Base-by-base conservation (phyloP, 2,797 vertebrate genomes). In the Acanthurus leucopareius region DNA sequence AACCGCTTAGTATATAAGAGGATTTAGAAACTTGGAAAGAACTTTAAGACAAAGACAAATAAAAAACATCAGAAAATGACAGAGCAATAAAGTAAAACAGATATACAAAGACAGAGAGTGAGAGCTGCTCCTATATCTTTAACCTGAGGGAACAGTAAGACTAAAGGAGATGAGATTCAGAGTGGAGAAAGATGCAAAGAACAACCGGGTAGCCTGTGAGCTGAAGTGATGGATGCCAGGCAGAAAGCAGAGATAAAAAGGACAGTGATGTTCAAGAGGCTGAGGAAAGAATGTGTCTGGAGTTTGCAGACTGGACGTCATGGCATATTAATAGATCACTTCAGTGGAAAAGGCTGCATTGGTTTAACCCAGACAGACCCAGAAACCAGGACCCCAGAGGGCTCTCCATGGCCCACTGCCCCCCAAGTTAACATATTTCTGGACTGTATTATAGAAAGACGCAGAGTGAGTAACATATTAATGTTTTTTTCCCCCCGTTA, bases 251-350 rank as follows among this genome's bases (percentile, higher is more conserved):
- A 80, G 73, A 89, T 68, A 71, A 81, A 89, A 77, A 64, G 22
- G 14, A 52, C 15, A 22, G 53, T 3, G 85, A 88, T 73, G 62
- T 20, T 79, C 69, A 77, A n/a, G 65, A 77, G 69, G 54, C 74
- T 0, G 35, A 60, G 49, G 38, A 59, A 69, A 73, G 59, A 79
- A 72, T 83, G 78, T 63, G 82, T 86, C 86, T 91, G 90, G 86
- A 87, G 89, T 79, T 76, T 74, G 82, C 79, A 86, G 80, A 72
- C 71, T 42, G 69, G 86, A 70, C 60, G 59, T 83, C 81, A 81
- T 3, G n/a, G 54, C 68, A 61, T 86, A 87, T 87, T 87, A 86
- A 89, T 89, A 90, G 73, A 79, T 77, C 11, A 45, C 75, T 82
- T 85, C 65, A 76, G 66, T 47, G 63, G 45, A 56, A 70, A 80